Base-by-base conservation (phyloP, 2,113 vertebrate species). In the Myiozetetes cayanensis region DNA sequence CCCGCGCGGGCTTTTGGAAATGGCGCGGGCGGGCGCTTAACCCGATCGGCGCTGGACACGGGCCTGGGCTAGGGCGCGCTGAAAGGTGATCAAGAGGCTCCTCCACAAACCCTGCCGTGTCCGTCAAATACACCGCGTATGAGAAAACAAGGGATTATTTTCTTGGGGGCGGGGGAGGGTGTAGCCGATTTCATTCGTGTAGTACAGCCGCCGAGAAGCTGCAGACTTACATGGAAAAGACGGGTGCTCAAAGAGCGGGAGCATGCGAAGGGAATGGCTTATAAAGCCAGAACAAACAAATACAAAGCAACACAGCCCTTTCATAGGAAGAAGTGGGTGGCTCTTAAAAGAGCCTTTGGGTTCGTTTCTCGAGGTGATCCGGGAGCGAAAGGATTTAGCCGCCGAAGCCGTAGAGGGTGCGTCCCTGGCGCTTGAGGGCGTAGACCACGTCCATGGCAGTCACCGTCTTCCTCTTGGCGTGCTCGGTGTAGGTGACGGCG, bases 371-470 rank as follows among this genome's bases (percentile, higher is more conserved):
- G 3, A 6, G 2, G 4, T 5, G 41, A 6, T 25, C 7, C 7
- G 9, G 7, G 2, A 21, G 2, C 4, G 3, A 7, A n/a, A n/a
- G 12, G 5, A 2, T 33, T 72, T 55, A 72, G 7, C 78, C 78
- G 28, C 78, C 78, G 6, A 97, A 98, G 12, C 97, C 97, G 16
- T 97, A 98, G 4, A 98, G 97, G 0, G 98, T 98, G 70, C 97
- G 98, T 0, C 98, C 98, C 56, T 98, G 98, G 25, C 98, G 97
- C 62, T 98, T 98, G 6, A 98, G 96, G 1, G 98, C 98, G 13
- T 98, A 98, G 1, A 98, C 98, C 58, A 98, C 97, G 30, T 98
- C 98, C 98, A 98, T 98, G 9, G 98, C 98, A 0, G 98, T 98
- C 1, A 98, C 98, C 0, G 98, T 98, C 94, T 98, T 98, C 12